Conservation (phyloP, 2,797 vertebrate genomes). For the Semaprochilodus insignis region DNA sequence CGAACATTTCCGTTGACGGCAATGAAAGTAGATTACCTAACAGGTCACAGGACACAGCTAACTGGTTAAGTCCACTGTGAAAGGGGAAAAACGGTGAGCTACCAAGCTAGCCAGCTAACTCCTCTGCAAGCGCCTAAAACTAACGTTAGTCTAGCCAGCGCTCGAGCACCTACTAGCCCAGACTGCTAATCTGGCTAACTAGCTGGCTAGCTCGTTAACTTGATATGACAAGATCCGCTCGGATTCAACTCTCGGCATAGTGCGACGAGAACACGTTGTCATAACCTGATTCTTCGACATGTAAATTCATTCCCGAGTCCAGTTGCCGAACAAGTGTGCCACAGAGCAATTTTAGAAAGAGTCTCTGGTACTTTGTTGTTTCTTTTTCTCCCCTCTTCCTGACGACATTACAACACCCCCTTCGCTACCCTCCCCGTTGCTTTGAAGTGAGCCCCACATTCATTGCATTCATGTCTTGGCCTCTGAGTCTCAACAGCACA, state of each 20-base stretch:
- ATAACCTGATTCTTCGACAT: slow-evolving; percentile 29
- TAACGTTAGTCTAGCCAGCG: slow-evolving; percentile 20
- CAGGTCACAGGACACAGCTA: not conserved
- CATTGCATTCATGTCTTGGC: slow-evolving; percentile 82
- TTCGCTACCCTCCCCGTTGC: slow-evolving; percentile 63
- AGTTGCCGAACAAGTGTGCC: not conserved
- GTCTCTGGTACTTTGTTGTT: slow-evolving; percentile 40
- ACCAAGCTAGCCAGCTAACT: not conserved
- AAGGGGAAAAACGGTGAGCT: not conserved
- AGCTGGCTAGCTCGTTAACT: slow-evolving; percentile 50
- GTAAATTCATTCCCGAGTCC: not conserved
- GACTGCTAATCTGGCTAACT: slow-evolving; percentile 38
- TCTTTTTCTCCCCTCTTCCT: slow-evolving; percentile 45
- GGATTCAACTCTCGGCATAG: slow-evolving; percentile 32
- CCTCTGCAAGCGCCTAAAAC: not conserved
- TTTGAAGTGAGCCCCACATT: slow-evolving; percentile 79
- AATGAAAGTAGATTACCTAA: not conserved
- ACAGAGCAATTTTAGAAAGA: not conserved
- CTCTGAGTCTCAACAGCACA: slow-evolving; percentile 74
- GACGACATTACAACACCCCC: slow-evolving; percentile 63
- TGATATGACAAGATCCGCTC: slow-evolving; percentile 31
- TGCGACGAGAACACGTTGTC: slow-evolving; percentile 48
- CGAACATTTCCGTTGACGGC: not conserved
- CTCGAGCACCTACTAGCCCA: slow-evolving; percentile 23
- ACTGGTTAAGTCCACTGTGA: not conserved